phyloP scores from a whole-genome alignment of 1,140 invertebrate species.

The Heliconius hermathena region DNA sequence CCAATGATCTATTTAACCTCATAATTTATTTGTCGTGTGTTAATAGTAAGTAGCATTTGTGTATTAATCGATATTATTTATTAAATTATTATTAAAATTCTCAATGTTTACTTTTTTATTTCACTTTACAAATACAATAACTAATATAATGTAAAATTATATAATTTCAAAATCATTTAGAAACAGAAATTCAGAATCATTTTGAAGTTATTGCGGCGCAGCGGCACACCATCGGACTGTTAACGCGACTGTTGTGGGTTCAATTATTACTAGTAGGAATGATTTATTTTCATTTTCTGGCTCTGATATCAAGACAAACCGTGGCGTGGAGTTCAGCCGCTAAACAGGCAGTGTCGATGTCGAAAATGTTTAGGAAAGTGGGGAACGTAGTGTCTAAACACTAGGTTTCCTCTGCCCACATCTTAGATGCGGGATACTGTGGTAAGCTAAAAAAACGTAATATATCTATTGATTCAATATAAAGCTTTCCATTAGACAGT shows the following conservation, averaged over 20 bases:
- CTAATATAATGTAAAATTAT: no score
- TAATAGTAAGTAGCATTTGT: conserved; percentile 74
- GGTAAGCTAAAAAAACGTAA: neutral
- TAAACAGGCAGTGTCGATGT: neutral
- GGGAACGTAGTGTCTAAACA: neutral
- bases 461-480: no score
- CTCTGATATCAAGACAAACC: neutral
- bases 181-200: no score
- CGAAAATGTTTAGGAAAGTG: neutral
- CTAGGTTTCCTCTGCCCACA: neutral
- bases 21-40: conserved; percentile 80
- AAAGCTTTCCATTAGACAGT: no score
- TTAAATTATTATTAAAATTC: conserved; percentile 71
- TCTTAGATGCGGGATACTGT: neutral
- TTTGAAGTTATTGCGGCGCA: no score
- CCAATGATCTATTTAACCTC: conserved; percentile 77
- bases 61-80: conserved; percentile 78
- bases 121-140: neutral
- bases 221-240: no score
- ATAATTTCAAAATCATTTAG: no score
- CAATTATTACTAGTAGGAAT: neutral
- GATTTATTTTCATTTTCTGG: no score
- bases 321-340: no score
- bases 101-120: conserved; percentile 19
- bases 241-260: no score